A percentile compares a stretch with the other conserved stretches of the same genome.
These are phyloP conservation scores for Dromas ardeola DNA, from an alignment of 2,113 vertebrate genomes.

Conservation along the genomic window DNA sequence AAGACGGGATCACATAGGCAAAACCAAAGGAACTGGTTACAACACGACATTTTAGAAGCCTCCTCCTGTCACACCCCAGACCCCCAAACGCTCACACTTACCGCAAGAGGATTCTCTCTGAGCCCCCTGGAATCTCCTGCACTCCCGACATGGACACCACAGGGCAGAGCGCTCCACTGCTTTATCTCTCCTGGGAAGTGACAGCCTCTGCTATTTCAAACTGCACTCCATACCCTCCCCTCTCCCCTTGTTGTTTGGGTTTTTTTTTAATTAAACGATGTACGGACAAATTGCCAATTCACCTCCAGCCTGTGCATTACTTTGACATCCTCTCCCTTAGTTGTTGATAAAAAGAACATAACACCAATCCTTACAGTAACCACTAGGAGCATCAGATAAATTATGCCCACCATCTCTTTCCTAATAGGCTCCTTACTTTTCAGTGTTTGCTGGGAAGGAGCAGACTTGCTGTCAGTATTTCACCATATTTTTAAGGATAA, in stretches of 20 bases:
- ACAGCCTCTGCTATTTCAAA: background rate
- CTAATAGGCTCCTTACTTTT: background rate
- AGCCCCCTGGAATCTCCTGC: background rate
- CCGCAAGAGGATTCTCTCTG: background rate
- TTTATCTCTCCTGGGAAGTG: background rate
- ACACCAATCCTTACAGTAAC: background rate
- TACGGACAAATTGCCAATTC: background rate
- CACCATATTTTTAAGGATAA: background rate
- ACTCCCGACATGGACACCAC: background rate
- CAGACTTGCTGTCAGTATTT: background rate
- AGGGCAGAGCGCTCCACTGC: background rate
- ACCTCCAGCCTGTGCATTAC: background rate
- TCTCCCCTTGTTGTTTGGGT: too few relatives aligned
- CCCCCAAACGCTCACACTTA: background rate
- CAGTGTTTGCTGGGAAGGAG: background rate
- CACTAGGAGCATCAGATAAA: background rate
- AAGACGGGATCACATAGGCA: background rate
- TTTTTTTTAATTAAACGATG: too few relatives aligned
- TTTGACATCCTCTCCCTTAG: background rate
- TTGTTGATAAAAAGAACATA: background rate
- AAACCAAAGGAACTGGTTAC: background rate
- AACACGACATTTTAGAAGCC: background rate
- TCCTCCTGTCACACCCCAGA: background rate
- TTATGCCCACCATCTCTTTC: background rate
- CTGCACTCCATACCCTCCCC: background rate